These are phyloP conservation scores for Caerostris extrusa DNA, from an alignment of 1,140 invertebrate genomes.

Conservation along the genomic window DNA sequence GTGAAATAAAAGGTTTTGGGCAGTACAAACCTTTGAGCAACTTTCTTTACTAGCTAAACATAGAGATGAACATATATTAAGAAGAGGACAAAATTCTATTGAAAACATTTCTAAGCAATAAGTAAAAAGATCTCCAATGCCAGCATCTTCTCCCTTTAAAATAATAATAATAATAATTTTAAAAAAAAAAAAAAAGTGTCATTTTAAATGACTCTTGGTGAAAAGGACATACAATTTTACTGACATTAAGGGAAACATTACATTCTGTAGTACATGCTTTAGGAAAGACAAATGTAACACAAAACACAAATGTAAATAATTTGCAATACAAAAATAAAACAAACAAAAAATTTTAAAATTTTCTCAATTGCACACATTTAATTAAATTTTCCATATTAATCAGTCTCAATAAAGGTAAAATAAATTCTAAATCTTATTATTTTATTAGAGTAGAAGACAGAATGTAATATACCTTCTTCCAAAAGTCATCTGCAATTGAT, in stretches of 20 bases:
- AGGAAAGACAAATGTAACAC: no score
- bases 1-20: not conserved
- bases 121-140: constrained; percentile 58
- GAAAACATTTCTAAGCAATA: constrained; percentile 70
- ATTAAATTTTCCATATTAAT: no score
- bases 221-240: no score
- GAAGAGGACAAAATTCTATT: constrained; percentile 64
- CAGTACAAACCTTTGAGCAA: constrained; percentile 59
- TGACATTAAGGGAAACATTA: no score
- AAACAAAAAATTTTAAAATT: no score
- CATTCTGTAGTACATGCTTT: no score
- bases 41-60: constrained; percentile 55
- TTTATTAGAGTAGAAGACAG: not conserved
- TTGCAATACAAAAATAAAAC: no score
- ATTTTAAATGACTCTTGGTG: not conserved
- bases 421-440: no score
- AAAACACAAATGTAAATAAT: no score
- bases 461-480: constrained; percentile 67
- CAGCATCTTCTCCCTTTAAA: constrained; percentile 57
- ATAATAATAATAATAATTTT: not conserved
- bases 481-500: constrained; percentile 71
- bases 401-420: no score
- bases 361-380: no score
- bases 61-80: constrained; percentile 61
- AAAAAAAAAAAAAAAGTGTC: not conserved